Conservation (phyloP, 2,113 vertebrate species). For the Platysteira castanea region DNA sequence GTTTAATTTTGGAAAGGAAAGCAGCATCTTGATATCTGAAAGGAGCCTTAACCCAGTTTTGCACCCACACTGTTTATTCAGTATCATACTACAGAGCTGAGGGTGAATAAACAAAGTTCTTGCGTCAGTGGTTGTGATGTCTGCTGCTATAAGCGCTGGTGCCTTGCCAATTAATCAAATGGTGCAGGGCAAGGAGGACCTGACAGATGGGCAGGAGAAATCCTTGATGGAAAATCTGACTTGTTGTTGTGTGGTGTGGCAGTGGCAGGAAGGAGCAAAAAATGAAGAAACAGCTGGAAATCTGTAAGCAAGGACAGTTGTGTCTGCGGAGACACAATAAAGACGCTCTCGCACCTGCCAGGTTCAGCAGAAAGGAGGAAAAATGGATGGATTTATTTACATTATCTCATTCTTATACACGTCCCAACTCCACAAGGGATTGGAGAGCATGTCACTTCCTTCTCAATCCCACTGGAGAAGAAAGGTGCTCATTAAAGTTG, state of each 20-base stretch:
- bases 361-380: too few relatives aligned
- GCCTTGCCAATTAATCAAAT: neutral
- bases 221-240: neutral
- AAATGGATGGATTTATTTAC: too few relatives aligned
- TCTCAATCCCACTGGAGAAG: too few relatives aligned
- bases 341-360: too few relatives aligned
- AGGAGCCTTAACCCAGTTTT: neutral
- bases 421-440: too few relatives aligned
- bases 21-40: neutral
- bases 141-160: rapidly evolving
- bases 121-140: neutral
- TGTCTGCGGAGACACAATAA: too few relatives aligned
- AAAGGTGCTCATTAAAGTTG: too few relatives aligned
- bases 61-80: neutral
- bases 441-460: too few relatives aligned
- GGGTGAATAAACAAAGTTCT: neutral
- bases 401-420: too few relatives aligned
- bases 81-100: neutral
- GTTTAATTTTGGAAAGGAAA: neutral
- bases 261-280: neutral
- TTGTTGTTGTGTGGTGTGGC: neutral
- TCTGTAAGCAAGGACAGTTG: neutral
- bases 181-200: neutral
- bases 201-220: neutral
- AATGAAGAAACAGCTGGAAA: neutral